Evolutionary conservation across 1,140 invertebrate genomes (phyloP), one percentile per base, ranked within the genome.

Genomic region (Adoxophyes honmai): DNA sequence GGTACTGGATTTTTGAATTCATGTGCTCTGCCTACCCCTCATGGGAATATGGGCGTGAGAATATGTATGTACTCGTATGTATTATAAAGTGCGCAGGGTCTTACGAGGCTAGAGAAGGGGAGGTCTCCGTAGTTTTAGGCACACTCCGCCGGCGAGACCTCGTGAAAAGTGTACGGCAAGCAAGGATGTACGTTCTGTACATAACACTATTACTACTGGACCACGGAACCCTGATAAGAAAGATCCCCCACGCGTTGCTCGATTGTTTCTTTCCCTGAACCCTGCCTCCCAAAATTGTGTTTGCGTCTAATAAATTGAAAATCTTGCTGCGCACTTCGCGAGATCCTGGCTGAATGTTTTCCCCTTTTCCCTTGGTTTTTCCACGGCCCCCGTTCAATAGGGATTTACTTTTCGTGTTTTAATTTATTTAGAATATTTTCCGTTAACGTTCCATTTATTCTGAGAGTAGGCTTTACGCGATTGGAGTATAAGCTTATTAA

Each of bases 271-370:
- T 13, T 38, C 62, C 58, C 60, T 64, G 68, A 66, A 62, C 64
- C 53, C 57, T 52, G 56, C 62, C 57, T 65, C 54, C 64, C 60
- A 54, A 74, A 76, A 79, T 77, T 79, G 60, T 78, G 67, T 81
- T 81, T 78, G 68, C 68, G 66, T 81, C 77, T 81, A 73, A 77
- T 75, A 78, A 75, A 78, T 77, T 78, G 67, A 70, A 77, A 78
- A 72, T 78, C 68, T 75, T 64, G 55, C 62, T 67, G 56, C 64
- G 55, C 54, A 60, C 68, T 71, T 63, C 54, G 59, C 73, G 67
- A 55, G 11, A 57, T 33, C 28, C 15, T 44, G 33, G 51, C 55
- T 56, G 16, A 62, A 59, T 62, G 14, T 52, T 52, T 37, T 57
- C 57, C 55, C 14, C 37, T 58, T 55, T 60, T 52, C 51, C 35